Percentiles rank a stretch among this genome's conserved stretches.
phyloP scores from a whole-genome alignment of 1,140 invertebrate genomes.

The Probaryconus sp. region DNA sequence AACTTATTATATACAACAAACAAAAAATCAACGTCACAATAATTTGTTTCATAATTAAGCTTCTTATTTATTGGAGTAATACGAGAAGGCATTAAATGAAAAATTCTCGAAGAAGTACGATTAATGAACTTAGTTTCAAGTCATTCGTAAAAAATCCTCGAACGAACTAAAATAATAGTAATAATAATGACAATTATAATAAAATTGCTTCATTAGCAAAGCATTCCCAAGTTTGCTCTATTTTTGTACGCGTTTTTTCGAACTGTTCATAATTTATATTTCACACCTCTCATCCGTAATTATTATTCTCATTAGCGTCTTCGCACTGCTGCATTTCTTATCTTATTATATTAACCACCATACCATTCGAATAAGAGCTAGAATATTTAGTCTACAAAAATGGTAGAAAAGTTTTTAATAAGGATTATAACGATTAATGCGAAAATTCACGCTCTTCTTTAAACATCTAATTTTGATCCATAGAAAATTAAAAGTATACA shows the following conservation, averaged over 20 bases:
- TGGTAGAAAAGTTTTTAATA: not conserved
- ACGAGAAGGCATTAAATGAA: too few relatives aligned
- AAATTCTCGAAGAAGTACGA: too few relatives aligned
- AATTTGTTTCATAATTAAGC: too few relatives aligned
- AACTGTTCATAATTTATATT: conserved; percentile 2
- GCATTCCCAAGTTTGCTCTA: not conserved
- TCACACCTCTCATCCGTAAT: conserved; percentile 6
- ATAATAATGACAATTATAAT: not conserved
- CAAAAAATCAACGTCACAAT: too few relatives aligned
- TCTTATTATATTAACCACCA: not conserved
- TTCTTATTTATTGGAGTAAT: too few relatives aligned
- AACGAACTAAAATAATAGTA: not conserved
- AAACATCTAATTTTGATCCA: too few relatives aligned
- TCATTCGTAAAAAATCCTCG: not conserved
- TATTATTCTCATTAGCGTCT: conserved; percentile 14
- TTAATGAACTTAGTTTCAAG: too few relatives aligned
- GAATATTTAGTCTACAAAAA: not conserved
- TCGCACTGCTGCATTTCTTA: conserved; percentile 7
- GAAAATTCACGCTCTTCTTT: not conserved
- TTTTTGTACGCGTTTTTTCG: conserved; percentile 1
- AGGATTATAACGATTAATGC: not conserved
- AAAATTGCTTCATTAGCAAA: conserved; percentile 6
- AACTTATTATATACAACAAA: too few relatives aligned
- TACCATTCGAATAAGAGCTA: not conserved
- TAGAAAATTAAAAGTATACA: too few relatives aligned